Percentiles rank a stretch among this genome's conserved stretches.
phyloP scores from a whole-genome alignment of 2,888 invertebrate genomes.

The Phaedon cochleariae region DNA sequence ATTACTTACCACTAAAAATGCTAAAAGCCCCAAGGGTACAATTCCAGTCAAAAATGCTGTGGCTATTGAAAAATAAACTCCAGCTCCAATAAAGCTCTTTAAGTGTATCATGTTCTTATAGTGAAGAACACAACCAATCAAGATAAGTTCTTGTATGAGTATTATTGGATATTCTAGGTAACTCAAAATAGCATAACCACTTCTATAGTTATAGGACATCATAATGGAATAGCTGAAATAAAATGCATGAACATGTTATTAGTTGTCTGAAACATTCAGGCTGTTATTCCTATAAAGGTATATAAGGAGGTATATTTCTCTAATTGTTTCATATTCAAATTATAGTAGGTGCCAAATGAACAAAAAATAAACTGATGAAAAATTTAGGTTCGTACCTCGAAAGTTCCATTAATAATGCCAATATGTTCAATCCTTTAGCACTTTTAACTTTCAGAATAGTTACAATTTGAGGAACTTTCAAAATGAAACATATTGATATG shows the following conservation, averaged over 20 bases:
- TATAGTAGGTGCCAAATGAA: too few species aligned
- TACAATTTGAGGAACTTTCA: slow-evolving; percentile 85
- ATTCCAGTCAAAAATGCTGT: slow-evolving; percentile 62
- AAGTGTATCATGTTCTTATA: slow-evolving; percentile 69
- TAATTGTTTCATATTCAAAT: too few species aligned
- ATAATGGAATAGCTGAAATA: slow-evolving; percentile 80
- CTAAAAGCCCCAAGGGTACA: slow-evolving; percentile 65
- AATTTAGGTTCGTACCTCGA: too few species aligned
- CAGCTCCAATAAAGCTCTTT: slow-evolving; percentile 56
- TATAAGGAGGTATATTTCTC: too few species aligned
- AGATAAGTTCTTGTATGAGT: slow-evolving; percentile 76
- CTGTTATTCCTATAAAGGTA: too few species aligned
- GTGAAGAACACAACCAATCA: slow-evolving; percentile 76
- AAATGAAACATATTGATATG: slow-evolving; percentile 77
- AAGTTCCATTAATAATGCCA: slow-evolving; percentile 74
- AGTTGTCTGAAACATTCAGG: too few species aligned
- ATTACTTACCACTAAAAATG: slow-evolving; percentile 73
- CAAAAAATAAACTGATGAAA: too few species aligned
- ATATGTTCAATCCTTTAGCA: slow-evolving; percentile 74
- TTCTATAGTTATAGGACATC: slow-evolving; percentile 81
- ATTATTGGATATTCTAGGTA: slow-evolving; percentile 88
- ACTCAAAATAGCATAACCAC: slow-evolving; percentile 76
- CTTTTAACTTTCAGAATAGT: slow-evolving; percentile 71
- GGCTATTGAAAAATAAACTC: slow-evolving; percentile 62
- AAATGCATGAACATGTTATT: too few species aligned